Evolutionary conservation across 2,888 invertebrate genomes (phyloP), one percentile per base, ranked within the genome.

Genomic region (Epistrophella euchroma): DNA sequence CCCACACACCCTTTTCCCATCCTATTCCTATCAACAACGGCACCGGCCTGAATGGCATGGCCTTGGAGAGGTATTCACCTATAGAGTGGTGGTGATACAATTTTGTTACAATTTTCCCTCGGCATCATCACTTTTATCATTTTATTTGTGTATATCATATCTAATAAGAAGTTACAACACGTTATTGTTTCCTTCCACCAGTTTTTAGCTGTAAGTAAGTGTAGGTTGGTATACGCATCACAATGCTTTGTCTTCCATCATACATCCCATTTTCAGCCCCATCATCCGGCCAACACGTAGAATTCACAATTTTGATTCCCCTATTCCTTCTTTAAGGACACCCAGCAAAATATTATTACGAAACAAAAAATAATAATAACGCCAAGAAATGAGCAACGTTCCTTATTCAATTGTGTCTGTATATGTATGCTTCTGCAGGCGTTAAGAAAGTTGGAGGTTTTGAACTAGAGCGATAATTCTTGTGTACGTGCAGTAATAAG

Each of bases 131-230:
- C 73, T 77, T 78, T 86, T 78, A 86, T 86, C 86, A 86, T 82
- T 86, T 82, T 86, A 82, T 82, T 74, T 78, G 70, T 82, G 77
- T 86, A 58, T 82, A 71, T 82, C 78, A 74, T 75, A 86, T 86
- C 82, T 86, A 82, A 86, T 86, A 86, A 82, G 82, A 86, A 86
- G 86, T 82, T 82, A 86, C 86, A 82, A 71, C 81, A 86, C 82
- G 86, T 85, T 85, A 81, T 82, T 82, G 82, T 86, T 86, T 86
- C 75, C 84, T 79, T 58, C 73, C 75, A 45, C 25, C 60, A 50
- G 15, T 28, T 25, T 35, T 35, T 62, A 43, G 11, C 32, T 66
- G 25, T 22, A 37, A 2, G 37, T 58, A 35, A 32, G 56, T 28
- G 19, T 32, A 22, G 19, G 9, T 11, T 52, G 25, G 52, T 62